These are phyloP conservation scores for Drosophila phalerata DNA, from an alignment of 2,888 invertebrate genomes.

Conservation along the genomic window DNA sequence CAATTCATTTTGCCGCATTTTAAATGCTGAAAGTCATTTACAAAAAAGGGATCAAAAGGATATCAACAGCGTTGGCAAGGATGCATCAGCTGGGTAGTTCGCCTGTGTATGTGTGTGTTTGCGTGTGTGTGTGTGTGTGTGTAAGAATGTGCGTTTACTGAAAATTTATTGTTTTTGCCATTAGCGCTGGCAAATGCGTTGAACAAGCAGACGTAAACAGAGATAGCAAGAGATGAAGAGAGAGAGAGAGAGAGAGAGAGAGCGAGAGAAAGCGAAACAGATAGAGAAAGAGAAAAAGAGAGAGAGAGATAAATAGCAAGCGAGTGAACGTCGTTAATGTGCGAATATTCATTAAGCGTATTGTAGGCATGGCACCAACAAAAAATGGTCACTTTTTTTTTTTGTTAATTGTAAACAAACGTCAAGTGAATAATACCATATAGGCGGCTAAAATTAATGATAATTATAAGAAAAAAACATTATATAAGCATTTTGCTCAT, in stretches of 20 bases:
- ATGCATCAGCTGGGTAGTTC: slow-evolving; percentile 53
- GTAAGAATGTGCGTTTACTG: slow-evolving; percentile 40
- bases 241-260: not conserved
- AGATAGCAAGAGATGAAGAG: slow-evolving; percentile 2
- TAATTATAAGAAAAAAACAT: slow-evolving; percentile 29
- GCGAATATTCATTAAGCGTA: slow-evolving; percentile 75
- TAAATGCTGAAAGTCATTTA: slow-evolving; percentile 79
- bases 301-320: slow-evolving; percentile 9
- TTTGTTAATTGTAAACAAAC: slow-evolving; percentile 65
- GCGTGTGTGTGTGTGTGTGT: slow-evolving; percentile 1
- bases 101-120: slow-evolving; percentile 7
- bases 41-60: slow-evolving; percentile 76
- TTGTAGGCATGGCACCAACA: slow-evolving; percentile 38
- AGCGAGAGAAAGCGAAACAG: not conserved
- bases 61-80: slow-evolving; percentile 59
- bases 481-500: not conserved
- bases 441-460: slow-evolving; percentile 51
- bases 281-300: too few species aligned
- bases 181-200: slow-evolving; percentile 72
- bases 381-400: slow-evolving; percentile 14
- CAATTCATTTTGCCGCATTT: slow-evolving; percentile 80
- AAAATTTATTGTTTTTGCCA: slow-evolving; percentile 77
- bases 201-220: slow-evolving; percentile 23
- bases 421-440: slow-evolving; percentile 45
- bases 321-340: slow-evolving; percentile 63